These are phyloP conservation scores for Idaea aversata DNA, from an alignment of 2,888 invertebrate genomes.

Conservation along the genomic window DNA sequence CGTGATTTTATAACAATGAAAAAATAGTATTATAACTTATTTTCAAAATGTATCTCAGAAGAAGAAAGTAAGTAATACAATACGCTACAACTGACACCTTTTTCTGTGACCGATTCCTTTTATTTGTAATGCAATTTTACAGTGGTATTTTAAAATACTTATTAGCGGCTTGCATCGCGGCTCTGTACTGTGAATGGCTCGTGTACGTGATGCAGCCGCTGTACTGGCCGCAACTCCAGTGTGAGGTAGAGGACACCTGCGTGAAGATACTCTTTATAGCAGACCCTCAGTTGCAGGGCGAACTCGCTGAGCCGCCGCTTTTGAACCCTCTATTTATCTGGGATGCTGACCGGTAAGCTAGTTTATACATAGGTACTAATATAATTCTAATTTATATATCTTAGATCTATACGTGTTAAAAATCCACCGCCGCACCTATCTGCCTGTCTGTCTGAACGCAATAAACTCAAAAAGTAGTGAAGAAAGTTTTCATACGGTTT, in stretches of 20 bases:
- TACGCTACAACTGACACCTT: neutral
- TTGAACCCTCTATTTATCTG: conserved; percentile 87
- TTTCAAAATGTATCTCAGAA: conserved; percentile 47
- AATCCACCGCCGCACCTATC: no score
- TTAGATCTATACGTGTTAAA: no score
- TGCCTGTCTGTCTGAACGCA: no score
- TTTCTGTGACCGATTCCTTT: neutral
- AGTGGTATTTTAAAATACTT: conserved; percentile 60
- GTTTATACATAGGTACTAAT: neutral
- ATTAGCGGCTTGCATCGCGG: conserved; percentile 44
- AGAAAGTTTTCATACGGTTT: no score
- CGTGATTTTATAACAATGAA: neutral
- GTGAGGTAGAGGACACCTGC: conserved; percentile 69
- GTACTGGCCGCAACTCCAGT: conserved; percentile 70
- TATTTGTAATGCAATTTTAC: conserved; percentile 23
- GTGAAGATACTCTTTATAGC: conserved; percentile 87
- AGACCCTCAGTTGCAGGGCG: conserved; percentile 96
- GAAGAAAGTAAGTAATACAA: conserved; percentile 45
- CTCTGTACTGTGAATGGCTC: conserved; percentile 80
- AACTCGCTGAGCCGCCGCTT: conserved; percentile 84
- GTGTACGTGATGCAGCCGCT: conserved; percentile 64
- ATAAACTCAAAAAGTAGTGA: no score
- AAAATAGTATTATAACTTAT: neutral
- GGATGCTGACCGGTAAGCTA: conserved; percentile 91
- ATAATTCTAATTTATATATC: no score